phyloP scores from a whole-genome alignment of 2,113 vertebrate genomes.

The Aspiorhynchus laticeps region DNA sequence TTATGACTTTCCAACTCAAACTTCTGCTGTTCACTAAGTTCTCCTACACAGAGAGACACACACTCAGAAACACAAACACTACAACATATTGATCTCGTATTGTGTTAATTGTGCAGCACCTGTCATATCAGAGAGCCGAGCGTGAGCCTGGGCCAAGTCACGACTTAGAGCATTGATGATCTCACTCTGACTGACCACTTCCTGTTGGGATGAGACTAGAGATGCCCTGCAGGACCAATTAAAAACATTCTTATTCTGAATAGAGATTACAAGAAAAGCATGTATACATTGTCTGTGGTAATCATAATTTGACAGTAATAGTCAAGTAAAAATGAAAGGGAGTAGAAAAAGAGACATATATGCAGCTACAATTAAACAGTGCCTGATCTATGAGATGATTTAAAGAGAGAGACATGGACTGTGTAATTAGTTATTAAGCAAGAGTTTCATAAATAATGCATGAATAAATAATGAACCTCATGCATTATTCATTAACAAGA shows the following conservation, averaged over 20 bases:
- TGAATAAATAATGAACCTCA: not conserved
- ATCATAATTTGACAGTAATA: not conserved
- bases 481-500: slow-evolving; percentile 32
- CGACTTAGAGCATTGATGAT: slow-evolving; percentile 67
- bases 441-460: slow-evolving; percentile 19
- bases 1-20: slow-evolving; percentile 74
- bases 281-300: not conserved
- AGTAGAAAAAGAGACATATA: not conserved
- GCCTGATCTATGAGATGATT: not conserved
- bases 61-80: not conserved
- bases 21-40: slow-evolving; percentile 80
- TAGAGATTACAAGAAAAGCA: not conserved
- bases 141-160: slow-evolving; percentile 67
- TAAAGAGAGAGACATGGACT: slow-evolving; percentile 7
- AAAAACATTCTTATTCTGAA: not conserved
- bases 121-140: slow-evolving; percentile 75
- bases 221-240: slow-evolving; percentile 63
- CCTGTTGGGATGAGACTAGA: slow-evolving; percentile 58
- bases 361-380: not conserved
- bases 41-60: slow-evolving; percentile 65
- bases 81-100: not conserved
- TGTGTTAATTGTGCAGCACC: slow-evolving; percentile 61
- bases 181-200: slow-evolving; percentile 70
- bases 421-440: slow-evolving; percentile 29
- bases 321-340: not conserved